Conservation (phyloP, 2,888 invertebrate species). For the Sminthurides aquaticus region DNA sequence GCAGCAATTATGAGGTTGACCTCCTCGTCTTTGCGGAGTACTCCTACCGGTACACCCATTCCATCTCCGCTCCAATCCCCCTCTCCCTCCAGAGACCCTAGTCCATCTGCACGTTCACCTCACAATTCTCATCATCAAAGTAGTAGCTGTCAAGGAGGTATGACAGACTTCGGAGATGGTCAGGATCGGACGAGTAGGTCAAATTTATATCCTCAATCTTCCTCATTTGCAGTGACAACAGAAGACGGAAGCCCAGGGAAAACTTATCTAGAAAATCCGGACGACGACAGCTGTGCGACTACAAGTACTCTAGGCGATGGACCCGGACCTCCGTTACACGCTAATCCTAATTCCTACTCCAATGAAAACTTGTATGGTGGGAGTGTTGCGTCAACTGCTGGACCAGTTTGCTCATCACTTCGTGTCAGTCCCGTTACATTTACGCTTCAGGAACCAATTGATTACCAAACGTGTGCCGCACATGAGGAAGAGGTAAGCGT, state of each 20-base stretch:
- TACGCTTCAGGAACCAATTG: slow-evolving; percentile 41
- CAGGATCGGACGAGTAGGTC: background rate
- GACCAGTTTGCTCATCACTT: slow-evolving; percentile 7
- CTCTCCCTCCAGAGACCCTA: slow-evolving; percentile 40
- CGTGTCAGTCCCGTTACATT: slow-evolving; percentile 42
- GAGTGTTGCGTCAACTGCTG: background rate
- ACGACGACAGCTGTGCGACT: slow-evolving; percentile 41
- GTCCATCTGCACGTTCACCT: slow-evolving; percentile 30
- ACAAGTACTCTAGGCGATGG: slow-evolving; percentile 43
- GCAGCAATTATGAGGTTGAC: slow-evolving; percentile 31
- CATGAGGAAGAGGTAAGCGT: slow-evolving; percentile 5
- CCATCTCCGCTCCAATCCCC: slow-evolving; percentile 39
- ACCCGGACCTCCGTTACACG: slow-evolving; percentile 25
- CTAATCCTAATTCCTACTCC: slow-evolving; percentile 6
- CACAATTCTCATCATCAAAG: slow-evolving; percentile 6
- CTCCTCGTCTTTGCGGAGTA: slow-evolving; percentile 29
- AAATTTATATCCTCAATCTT: slow-evolving; percentile 21
- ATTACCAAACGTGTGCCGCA: slow-evolving; percentile 26
- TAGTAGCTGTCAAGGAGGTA: background rate
- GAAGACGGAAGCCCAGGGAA: slow-evolving; percentile 16
- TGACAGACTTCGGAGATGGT: background rate
- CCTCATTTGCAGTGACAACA: slow-evolving; percentile 26
- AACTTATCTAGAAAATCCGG: slow-evolving; percentile 34
- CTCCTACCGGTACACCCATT: slow-evolving; percentile 36
- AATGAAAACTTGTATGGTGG: slow-evolving; percentile 4